Conservation (phyloP, 2,113 vertebrate species). For the Jaculus jaculus region DNA sequence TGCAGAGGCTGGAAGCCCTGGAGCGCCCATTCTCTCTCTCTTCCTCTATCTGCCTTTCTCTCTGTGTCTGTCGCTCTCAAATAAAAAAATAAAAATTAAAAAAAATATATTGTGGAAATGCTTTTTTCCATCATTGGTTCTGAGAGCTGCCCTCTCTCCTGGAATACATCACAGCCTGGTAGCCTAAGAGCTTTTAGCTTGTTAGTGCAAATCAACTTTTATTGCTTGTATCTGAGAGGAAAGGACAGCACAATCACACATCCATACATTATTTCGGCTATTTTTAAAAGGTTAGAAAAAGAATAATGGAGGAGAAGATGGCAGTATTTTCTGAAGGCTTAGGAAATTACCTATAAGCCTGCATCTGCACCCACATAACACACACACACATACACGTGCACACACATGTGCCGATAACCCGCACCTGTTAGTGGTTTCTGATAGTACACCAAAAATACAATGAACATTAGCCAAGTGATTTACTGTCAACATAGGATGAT, state of each 20-base stretch:
- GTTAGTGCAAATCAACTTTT: constrained; percentile 82
- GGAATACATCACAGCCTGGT: too few species aligned
- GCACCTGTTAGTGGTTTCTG: background rate
- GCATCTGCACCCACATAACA: background rate
- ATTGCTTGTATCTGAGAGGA: constrained; percentile 75
- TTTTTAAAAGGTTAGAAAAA: constrained; percentile 79
- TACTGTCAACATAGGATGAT: constrained; percentile 67
- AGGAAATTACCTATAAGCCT: constrained; percentile 62
- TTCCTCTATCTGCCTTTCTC: too few species aligned
- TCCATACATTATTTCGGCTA: constrained; percentile 78
- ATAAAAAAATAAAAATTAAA: too few species aligned
- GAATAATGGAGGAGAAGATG: constrained; percentile 67
- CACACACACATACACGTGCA: background rate
- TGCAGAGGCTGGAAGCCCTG: too few species aligned
- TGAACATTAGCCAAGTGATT: constrained; percentile 63
- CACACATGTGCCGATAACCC: background rate
- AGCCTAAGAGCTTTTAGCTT: constrained; percentile 81
- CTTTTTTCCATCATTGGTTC: constrained; percentile 50
- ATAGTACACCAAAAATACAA: constrained; percentile 58
- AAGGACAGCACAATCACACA: constrained; percentile 73
- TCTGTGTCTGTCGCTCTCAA: too few species aligned
- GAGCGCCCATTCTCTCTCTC: too few species aligned
- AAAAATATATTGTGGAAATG: constrained; percentile 67
- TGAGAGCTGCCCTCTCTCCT: background rate
- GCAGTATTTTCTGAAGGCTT: constrained; percentile 62